These are phyloP conservation scores for Lepas anatifera DNA, from an alignment of 2,888 invertebrate species.

Conservation along the genomic window DNA sequence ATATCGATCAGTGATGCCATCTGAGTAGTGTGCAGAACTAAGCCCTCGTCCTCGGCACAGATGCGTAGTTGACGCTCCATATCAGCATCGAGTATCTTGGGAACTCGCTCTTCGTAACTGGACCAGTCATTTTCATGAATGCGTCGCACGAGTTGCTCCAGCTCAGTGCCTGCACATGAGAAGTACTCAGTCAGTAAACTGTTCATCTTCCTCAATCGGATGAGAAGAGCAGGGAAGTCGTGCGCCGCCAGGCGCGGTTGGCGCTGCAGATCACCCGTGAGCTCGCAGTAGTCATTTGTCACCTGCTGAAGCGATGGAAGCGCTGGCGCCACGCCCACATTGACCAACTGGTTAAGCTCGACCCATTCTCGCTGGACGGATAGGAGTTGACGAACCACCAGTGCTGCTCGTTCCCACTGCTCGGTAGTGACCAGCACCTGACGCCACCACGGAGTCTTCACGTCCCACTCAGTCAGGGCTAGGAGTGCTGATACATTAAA, in stretches of 20 bases:
- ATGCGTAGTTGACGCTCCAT: not conserved
- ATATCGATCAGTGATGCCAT: not conserved
- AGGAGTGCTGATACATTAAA: not conserved
- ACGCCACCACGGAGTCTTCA: not conserved
- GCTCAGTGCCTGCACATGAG: not conserved
- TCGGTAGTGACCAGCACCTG: not conserved
- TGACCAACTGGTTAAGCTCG: not conserved
- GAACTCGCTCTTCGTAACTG: not conserved
- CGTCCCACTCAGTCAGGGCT: not conserved
- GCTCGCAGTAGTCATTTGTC: not conserved
- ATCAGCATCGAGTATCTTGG: not conserved
- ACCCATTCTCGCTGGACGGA: not conserved
- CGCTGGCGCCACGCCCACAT: not conserved
- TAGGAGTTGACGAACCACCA: not conserved
- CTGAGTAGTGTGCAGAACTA: not conserved
- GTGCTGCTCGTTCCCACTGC: not conserved
- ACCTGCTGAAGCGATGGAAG: not conserved
- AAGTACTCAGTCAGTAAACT: not conserved
- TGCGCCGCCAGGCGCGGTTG: not conserved
- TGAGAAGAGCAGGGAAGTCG: not conserved
- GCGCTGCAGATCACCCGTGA: not conserved
- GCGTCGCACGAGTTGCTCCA: not conserved
- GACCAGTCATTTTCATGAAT: too few species aligned
- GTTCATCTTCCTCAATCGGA: not conserved
- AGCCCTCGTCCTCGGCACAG: not conserved